phyloP scores from a whole-genome alignment of 2,113 vertebrate genomes.

The Scytalopus superciliaris region DNA sequence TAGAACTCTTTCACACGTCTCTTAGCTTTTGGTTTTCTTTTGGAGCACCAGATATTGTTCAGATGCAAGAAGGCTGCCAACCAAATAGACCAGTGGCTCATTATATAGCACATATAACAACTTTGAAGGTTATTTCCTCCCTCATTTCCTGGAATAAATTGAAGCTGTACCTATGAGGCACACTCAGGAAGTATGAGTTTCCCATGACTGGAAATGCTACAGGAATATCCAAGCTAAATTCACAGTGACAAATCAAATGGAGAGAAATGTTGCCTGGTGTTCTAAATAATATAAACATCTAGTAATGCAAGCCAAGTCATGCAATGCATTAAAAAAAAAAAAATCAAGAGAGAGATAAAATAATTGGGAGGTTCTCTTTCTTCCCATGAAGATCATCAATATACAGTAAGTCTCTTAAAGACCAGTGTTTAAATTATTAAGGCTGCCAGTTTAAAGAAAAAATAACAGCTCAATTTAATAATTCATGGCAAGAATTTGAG shows the following conservation, averaged over 20 bases:
- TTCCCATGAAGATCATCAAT: not conserved
- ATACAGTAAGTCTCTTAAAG: slow-evolving; percentile 21
- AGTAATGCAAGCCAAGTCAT: not conserved
- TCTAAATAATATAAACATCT: not conserved
- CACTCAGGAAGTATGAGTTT: not conserved
- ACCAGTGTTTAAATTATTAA: slow-evolving; percentile 50
- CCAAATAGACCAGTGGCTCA: not conserved
- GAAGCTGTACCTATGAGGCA: not conserved
- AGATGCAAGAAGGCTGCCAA: not conserved
- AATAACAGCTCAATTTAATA: slow-evolving; percentile 38
- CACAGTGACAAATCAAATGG: not conserved
- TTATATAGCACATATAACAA: not conserved
- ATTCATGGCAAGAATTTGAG: slow-evolving; percentile 46
- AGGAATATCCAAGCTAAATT: not conserved
- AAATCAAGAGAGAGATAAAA: not conserved
- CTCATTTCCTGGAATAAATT: not conserved
- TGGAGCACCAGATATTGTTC: not conserved
- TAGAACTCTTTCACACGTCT: rapidly evolving
- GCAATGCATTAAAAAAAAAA: not conserved
- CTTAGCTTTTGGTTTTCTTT: not conserved
- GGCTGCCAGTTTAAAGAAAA: slow-evolving; percentile 26
- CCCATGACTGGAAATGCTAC: not conserved
- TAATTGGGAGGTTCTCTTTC: not conserved
- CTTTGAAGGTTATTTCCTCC: not conserved
- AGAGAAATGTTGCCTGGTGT: not conserved